A percentile compares a stretch with the other conserved stretches of the same genome.
Conservation (phyloP, 2,888 invertebrate genomes). For the Amblyjoppa fuscipennis region DNA sequence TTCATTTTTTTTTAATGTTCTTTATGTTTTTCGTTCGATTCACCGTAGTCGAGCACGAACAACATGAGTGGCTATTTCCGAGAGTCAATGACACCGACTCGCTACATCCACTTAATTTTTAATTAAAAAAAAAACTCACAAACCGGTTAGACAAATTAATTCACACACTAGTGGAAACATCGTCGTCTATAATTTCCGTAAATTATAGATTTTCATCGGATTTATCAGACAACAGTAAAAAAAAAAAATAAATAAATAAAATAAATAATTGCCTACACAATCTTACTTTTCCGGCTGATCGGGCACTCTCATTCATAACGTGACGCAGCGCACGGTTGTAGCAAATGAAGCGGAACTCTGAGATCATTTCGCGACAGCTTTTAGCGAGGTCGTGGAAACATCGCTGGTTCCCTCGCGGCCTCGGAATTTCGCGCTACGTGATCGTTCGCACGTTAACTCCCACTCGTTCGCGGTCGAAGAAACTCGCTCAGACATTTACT, state of each 20-base stretch:
- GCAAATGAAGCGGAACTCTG: constrained; percentile 20
- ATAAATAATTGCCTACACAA: not conserved
- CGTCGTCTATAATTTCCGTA: not conserved
- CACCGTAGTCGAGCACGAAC: not conserved
- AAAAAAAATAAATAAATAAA: no score
- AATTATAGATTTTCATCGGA: not conserved
- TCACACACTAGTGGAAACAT: not conserved
- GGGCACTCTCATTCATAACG: constrained; percentile 11
- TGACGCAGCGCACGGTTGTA: constrained; percentile 30
- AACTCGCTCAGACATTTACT: constrained; percentile 48
- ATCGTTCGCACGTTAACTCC: constrained; percentile 42
- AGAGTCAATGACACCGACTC: not conserved
- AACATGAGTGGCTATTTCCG: not conserved
- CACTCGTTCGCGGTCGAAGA: not conserved
- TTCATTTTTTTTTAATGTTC: not conserved
- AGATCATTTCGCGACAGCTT: not conserved
- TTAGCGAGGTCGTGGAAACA: constrained; percentile 41
- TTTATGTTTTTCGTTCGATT: not conserved
- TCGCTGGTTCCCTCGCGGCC: constrained; percentile 1
- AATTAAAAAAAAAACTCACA: not conserved
- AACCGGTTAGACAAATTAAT: not conserved
- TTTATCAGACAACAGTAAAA: no score
- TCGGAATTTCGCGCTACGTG: constrained; percentile 42
- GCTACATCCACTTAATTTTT: not conserved
- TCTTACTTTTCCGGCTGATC: no score